Evolutionary conservation across 2,888 invertebrate species (phyloP).

Genomic region (Mechanitis messenoides): DNA sequence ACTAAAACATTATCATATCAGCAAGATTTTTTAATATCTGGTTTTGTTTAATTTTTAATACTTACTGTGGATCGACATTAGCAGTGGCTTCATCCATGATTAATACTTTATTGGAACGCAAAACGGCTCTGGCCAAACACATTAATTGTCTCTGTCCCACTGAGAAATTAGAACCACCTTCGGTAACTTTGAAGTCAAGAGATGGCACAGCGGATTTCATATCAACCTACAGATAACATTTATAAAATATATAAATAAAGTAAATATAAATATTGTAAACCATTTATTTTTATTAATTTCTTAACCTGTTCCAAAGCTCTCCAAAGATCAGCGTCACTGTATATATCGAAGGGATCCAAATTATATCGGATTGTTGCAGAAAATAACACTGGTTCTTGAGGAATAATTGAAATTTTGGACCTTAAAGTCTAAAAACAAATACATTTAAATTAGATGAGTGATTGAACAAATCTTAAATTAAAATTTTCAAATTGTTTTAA

Average conservation of each 20-base stretch:
- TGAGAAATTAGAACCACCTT: slow-evolving; percentile 88
- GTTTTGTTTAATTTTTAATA: slow-evolving; percentile 15
- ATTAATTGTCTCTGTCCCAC: slow-evolving; percentile 94
- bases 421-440: slow-evolving; percentile 70
- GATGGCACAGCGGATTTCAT: slow-evolving; percentile 81
- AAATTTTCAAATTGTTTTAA: too few species aligned
- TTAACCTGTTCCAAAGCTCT: slow-evolving; percentile 81
- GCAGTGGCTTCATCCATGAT: slow-evolving; percentile 96
- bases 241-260: neutral
- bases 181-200: slow-evolving; percentile 82
- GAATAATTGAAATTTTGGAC: slow-evolving; percentile 80
- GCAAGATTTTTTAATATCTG: too few species aligned
- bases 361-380: slow-evolving; percentile 83
- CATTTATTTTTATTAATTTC: neutral
- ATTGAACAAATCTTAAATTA: too few species aligned
- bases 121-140: slow-evolving; percentile 91
- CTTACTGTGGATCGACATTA: slow-evolving; percentile 89
- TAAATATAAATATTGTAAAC: neutral
- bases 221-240: slow-evolving; percentile 76
- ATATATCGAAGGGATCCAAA: slow-evolving; percentile 84
- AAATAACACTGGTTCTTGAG: slow-evolving; percentile 91
- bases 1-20: neutral
- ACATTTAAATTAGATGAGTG: too few species aligned
- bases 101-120: slow-evolving; percentile 88
- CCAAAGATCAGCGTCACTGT: slow-evolving; percentile 82